Conservation (phyloP, 1,140 invertebrate species). For the Laupala kohalensis region DNA sequence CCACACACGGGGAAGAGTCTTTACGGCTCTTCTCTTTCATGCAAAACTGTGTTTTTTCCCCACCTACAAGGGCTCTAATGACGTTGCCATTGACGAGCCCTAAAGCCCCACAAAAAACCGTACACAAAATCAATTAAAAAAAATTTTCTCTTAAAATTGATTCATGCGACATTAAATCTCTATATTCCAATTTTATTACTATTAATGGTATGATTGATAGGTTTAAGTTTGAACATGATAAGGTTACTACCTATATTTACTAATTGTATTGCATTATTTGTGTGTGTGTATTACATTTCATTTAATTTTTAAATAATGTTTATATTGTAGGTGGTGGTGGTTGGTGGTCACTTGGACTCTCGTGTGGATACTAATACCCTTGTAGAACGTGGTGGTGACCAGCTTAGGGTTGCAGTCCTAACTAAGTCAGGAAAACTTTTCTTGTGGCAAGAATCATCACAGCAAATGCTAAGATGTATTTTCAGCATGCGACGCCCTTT, state of each 20-base stretch:
- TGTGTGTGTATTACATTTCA: background rate
- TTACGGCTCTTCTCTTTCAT: too few relatives aligned
- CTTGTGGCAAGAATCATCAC: conserved; percentile 48
- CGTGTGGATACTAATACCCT: conserved; percentile 27
- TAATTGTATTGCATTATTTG: background rate
- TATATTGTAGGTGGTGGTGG: conserved; percentile 28
- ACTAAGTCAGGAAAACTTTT: conserved; percentile 44
- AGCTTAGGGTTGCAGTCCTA: conserved; percentile 43
- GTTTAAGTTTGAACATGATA: background rate
- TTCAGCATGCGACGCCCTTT: conserved; percentile 44
- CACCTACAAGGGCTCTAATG: too few relatives aligned
- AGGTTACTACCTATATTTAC: background rate
- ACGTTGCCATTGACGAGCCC: too few relatives aligned
- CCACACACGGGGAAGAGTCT: too few relatives aligned
- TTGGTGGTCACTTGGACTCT: conserved; percentile 38
- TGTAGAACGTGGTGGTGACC: conserved; percentile 32
- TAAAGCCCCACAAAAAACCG: too few relatives aligned
- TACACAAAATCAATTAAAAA: too few relatives aligned
- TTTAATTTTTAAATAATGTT: background rate
- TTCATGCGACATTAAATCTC: too few relatives aligned
- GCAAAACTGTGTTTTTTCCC: too few relatives aligned
- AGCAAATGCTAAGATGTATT: conserved; percentile 41
- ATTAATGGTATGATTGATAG: too few relatives aligned
- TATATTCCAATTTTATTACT: too few relatives aligned
- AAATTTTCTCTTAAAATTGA: too few relatives aligned